phyloP scores from a whole-genome alignment of 2,888 invertebrate species.

The Tinea trinotella region DNA sequence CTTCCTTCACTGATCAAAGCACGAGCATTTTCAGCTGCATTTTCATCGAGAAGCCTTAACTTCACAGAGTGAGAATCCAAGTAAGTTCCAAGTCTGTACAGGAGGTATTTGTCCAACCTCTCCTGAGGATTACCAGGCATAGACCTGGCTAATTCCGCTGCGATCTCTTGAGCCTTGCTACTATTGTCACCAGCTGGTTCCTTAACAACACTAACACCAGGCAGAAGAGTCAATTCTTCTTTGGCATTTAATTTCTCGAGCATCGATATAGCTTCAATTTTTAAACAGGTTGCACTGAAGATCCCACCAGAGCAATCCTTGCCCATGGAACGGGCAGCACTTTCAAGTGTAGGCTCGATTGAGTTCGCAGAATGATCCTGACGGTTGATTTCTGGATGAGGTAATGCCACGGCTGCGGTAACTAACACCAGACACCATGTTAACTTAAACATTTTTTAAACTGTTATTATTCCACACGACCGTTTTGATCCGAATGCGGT shows the following conservation, averaged over 20 bases:
- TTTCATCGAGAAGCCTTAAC: constrained; percentile 78
- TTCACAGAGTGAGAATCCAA: constrained; percentile 82
- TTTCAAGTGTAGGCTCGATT: constrained; percentile 38
- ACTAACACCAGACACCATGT: constrained; percentile 31
- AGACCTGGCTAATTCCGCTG: constrained; percentile 80
- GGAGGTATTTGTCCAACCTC: constrained; percentile 80
- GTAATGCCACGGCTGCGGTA: constrained; percentile 38
- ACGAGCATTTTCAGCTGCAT: constrained; percentile 72
- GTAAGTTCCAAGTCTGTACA: constrained; percentile 80
- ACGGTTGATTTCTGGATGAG: constrained; percentile 40
- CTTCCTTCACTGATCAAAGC: constrained; percentile 69
- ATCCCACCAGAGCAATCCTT: constrained; percentile 57
- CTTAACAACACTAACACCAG: constrained; percentile 77
- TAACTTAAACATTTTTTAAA: constrained; percentile 41
- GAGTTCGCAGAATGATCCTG: constrained; percentile 30
- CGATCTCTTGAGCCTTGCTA: constrained; percentile 78
- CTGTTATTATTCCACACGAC: constrained; percentile 36
- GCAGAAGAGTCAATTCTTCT: constrained; percentile 49
- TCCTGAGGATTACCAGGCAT: constrained; percentile 84
- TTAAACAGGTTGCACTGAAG: constrained; percentile 55
- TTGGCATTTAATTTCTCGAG: constrained; percentile 54
- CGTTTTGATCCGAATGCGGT: constrained; percentile 40
- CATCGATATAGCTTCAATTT: constrained; percentile 57
- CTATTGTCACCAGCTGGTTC: constrained; percentile 65
- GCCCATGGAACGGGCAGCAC: constrained; percentile 40